These are phyloP conservation scores for Nesometra sesokonis DNA, from an alignment of 35 echinoderm and acorn worm genomes.

Conservation along the genomic window DNA sequence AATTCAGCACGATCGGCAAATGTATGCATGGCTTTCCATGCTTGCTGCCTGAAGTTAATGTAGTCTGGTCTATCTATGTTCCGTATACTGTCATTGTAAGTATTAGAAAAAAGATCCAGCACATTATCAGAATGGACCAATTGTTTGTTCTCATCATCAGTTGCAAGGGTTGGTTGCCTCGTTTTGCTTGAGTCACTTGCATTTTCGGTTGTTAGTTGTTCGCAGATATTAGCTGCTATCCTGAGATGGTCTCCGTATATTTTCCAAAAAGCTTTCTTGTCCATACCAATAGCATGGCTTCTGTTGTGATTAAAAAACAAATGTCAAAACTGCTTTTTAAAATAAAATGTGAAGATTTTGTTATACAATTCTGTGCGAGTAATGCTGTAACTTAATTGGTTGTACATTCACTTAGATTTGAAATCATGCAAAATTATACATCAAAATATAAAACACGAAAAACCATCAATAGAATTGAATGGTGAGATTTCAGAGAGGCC, in stretches of 20 bases:
- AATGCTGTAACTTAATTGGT: no score
- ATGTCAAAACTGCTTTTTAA: no score
- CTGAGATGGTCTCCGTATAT: not conserved
- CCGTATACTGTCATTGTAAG: not conserved
- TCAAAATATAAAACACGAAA: no score
- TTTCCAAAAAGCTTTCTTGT: constrained; percentile 60
- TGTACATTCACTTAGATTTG: no score
- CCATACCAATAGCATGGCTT: constrained; percentile 73
- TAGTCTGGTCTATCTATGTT: constrained; percentile 58
- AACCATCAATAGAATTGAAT: no score
- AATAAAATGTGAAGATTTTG: no score
- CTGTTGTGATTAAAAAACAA: not conserved
- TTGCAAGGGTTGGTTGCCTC: not conserved
- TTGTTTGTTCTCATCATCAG: not conserved
- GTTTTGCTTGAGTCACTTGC: not conserved
- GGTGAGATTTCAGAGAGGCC: no score
- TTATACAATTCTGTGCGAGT: no score
- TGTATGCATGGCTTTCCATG: constrained; percentile 58
- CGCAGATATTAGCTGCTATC: not conserved
- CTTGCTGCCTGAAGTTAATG: constrained; percentile 37
- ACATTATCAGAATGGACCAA: not conserved
- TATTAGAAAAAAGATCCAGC: constrained; percentile 18
- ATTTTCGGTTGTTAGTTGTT: not conserved
- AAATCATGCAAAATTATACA: no score
- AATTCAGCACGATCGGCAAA: constrained; percentile 65